Evolutionary conservation across 2,888 invertebrate genomes (phyloP), one percentile per base, ranked within the genome.

Genomic region (Caenorhabditis zanzibari): DNA sequence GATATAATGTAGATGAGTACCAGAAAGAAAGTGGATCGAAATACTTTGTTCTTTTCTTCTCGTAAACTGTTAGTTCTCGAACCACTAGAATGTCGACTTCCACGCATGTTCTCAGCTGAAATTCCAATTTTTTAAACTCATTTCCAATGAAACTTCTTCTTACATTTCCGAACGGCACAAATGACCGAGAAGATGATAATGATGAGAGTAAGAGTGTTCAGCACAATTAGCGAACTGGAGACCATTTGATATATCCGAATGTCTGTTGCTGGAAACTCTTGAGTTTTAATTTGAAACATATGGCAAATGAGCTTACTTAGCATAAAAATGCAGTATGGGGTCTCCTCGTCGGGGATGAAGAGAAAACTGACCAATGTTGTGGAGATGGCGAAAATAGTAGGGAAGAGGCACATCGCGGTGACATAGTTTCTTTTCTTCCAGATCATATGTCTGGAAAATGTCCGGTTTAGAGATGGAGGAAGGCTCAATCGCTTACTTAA

Each of bases 351-450:
- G 12, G 72, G 66, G 14, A 84, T 66, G 32, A 69, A 80, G 19
- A 80, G 22, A 22, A 68, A 80, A 26, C 76, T 66, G 64, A 66
- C 19, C 22, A 81, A 1, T 16, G 49, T 72, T 22, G 71, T 58
- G 19, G 44, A 28, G 56, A 68, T 66, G 26, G 84, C 71, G 26
- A 63, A 84, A 16, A 64, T 9, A 4, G 68, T 9, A 2, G 84
- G 84, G 19, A 81, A 73, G 1, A 84, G 19, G 28, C 71, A 64
- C 80, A 84, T 71, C 12, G 68, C 41, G 3, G 38, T 24, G 7
- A 84, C 80, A 61, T 84, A 84, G n/a, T 49, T 44, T n/a, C 38
- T 9, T 49, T 84, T 84, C 9, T 81, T 80, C 84, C 84, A 84
- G 14, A 84, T 63, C 76, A 75, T 75, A 24, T 84, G 84, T 71